Conservation (phyloP, 1,140 invertebrate species). For the Stegodyphus dumicola region DNA sequence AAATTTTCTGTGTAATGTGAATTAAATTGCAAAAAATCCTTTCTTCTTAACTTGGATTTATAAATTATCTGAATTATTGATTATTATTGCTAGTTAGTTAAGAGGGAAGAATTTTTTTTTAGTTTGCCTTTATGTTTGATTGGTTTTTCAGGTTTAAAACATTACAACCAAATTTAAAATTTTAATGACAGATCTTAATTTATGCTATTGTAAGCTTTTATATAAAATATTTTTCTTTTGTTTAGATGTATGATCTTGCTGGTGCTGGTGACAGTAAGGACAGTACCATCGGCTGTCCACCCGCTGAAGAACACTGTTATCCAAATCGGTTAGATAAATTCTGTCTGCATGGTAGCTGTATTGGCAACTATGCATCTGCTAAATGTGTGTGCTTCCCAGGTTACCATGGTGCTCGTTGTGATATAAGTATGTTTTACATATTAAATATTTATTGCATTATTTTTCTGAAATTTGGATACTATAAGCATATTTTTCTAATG, state of each 20-base stretch:
- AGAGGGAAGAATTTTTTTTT: too few species aligned
- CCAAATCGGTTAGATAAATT: conserved; percentile 53
- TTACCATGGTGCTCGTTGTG: conserved; percentile 88
- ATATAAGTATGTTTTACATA: conserved; percentile 68
- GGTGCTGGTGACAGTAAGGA: conserved; percentile 62
- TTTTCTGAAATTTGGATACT: not conserved
- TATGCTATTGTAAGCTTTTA: too few species aligned
- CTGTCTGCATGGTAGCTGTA: conserved; percentile 83
- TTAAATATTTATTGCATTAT: not conserved
- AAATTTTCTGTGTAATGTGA: too few species aligned
- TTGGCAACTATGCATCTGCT: conserved; percentile 87
- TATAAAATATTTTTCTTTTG: not conserved
- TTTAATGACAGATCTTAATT: too few species aligned
- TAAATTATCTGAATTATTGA: too few species aligned
- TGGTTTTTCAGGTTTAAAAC: too few species aligned
- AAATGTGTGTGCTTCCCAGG: conserved; percentile 92
- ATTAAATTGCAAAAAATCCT: too few species aligned
- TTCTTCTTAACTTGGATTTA: too few species aligned
- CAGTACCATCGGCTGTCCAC: conserved; percentile 63
- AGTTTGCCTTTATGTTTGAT: too few species aligned
- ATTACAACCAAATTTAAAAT: too few species aligned
- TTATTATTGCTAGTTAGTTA: too few species aligned
- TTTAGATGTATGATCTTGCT: conserved; percentile 68
- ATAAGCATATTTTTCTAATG: not conserved
- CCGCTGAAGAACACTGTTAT: conserved; percentile 63